Percentiles rank a stretch among this genome's conserved stretches.
Conservation (phyloP, 2,113 vertebrate genomes). For the Euleptes europaea region DNA sequence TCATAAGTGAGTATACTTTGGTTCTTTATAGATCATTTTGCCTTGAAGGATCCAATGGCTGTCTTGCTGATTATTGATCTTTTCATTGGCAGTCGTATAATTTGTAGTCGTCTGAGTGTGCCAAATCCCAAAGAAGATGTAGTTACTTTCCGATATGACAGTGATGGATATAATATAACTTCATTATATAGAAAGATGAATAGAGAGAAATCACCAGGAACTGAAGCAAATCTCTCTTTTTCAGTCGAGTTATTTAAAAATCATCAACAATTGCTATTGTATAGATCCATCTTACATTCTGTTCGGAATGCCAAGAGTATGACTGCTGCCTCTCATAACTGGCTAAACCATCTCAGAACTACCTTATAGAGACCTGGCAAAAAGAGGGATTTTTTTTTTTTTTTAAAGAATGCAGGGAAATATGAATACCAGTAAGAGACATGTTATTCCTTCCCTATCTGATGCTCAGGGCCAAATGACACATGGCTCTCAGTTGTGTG, state of each 20-base stretch:
- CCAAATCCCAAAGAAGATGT: conserved; percentile 17
- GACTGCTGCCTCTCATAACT: conserved; percentile 32
- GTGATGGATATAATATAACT: conserved; percentile 5
- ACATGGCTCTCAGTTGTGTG: neutral
- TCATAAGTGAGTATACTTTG: conserved; percentile 13
- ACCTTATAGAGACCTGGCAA: conserved; percentile 41
- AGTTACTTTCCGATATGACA: conserved; percentile 24
- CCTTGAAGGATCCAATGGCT: conserved; percentile 33
- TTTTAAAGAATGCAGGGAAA: neutral
- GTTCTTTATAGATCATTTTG: conserved; percentile 44
- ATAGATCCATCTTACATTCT: conserved; percentile 50
- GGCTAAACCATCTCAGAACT: conserved; percentile 61
- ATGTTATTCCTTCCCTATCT: neutral
- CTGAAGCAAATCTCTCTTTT: conserved; percentile 40
- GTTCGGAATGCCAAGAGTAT: conserved; percentile 46
- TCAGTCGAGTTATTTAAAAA: conserved; percentile 55
- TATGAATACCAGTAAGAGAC: neutral
- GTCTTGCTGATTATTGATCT: conserved; percentile 66
- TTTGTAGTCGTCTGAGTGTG: conserved; percentile 18
- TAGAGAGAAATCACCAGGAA: conserved; percentile 26
- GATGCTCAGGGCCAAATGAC: neutral
- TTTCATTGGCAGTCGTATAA: conserved; percentile 48
- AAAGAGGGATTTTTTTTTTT: conserved; percentile 29
- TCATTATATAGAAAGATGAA: conserved; percentile 37
- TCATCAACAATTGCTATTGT: conserved; percentile 47